Conservation (phyloP, 2,797 vertebrate species). For the Leptoclinus maculatus region DNA sequence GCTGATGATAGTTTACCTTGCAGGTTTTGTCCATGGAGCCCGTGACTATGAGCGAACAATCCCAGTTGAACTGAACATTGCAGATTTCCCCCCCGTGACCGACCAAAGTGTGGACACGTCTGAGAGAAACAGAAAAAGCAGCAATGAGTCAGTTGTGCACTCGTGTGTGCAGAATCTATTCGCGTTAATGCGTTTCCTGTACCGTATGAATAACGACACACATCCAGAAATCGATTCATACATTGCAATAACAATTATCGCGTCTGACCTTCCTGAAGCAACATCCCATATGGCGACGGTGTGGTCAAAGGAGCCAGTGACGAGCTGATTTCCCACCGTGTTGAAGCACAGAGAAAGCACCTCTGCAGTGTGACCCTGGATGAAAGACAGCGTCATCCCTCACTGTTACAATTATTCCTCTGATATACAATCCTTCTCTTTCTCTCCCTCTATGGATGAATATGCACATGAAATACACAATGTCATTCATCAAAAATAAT, state of each 20-base stretch:
- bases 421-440: background rate
- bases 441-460: background rate
- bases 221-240: background rate
- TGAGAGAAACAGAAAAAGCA: slow-evolving; percentile 64
- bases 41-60: slow-evolving; percentile 90
- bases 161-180: background rate
- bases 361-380: slow-evolving; percentile 93
- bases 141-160: background rate
- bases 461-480: slow-evolving; percentile 7
- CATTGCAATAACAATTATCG: background rate
- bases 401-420: slow-evolving; percentile 4
- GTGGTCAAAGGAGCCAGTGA: slow-evolving; percentile 96
- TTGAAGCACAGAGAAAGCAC: slow-evolving; percentile 93
- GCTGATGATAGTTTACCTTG: slow-evolving; percentile 84
- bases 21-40: slow-evolving; percentile 95
- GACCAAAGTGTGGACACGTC: slow-evolving; percentile 86
- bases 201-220: slow-evolving; percentile 2
- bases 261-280: slow-evolving; percentile 88
- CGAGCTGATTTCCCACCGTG: slow-evolving; percentile 89
- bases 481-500: background rate
- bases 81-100: slow-evolving; percentile 93
- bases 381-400: slow-evolving; percentile 27
- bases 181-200: background rate
- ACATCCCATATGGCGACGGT: slow-evolving; percentile 92
- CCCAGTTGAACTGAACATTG: slow-evolving; percentile 94